Base-by-base conservation (phyloP, 2,797 vertebrate genomes). In the Steatocranus sp. region DNA sequence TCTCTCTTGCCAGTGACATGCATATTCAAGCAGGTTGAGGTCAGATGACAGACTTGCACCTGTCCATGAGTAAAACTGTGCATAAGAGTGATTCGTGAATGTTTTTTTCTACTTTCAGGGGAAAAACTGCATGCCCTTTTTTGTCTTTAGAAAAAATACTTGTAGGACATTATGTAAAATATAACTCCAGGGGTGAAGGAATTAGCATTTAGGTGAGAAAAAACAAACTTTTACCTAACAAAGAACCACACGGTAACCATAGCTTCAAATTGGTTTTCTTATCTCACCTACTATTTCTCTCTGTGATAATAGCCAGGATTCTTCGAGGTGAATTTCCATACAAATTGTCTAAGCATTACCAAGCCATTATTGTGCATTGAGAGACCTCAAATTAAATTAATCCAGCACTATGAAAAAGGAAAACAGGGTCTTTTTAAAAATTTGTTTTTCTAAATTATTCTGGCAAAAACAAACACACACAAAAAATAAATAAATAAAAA, bases 261-360 rank as follows among this genome's bases (percentile, higher is more conserved):
- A 53, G 83, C 73, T 25, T 82, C 30, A 80, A 79, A 86, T 78
- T 66, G 25, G 41, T 78, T 91, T 87, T 75, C 56, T 82, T 2
- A 8, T 36, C 77, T 34, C 23, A 27, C 61, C 78, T 14, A 76
- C 54, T 27, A 41, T 82, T 78, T 66, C 79, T 81, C 27, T 15
- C 56, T 75, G 66, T 70, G 3, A 78, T 85, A 85, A 83, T 81
- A 30, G 7, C 18, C 15, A 11, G 25, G 1, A 75, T 41, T 70
- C 38, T 81, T 86, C 53, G 11, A 36, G 20, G 27, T 77, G 38
- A 56, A 90, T 90, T 89, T 89, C 80, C 87, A 91, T 91, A 76
- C 86, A 87, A 86, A 87, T 88, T 85, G 78, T 79, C 30, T 58
- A 46, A 3, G 34, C 80, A 53, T 84, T 78, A 53, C 34, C 6